Evolutionary conservation across 1,140 invertebrate species (phyloP).

Genomic region (Brachionus asplanchnoidis): DNA sequence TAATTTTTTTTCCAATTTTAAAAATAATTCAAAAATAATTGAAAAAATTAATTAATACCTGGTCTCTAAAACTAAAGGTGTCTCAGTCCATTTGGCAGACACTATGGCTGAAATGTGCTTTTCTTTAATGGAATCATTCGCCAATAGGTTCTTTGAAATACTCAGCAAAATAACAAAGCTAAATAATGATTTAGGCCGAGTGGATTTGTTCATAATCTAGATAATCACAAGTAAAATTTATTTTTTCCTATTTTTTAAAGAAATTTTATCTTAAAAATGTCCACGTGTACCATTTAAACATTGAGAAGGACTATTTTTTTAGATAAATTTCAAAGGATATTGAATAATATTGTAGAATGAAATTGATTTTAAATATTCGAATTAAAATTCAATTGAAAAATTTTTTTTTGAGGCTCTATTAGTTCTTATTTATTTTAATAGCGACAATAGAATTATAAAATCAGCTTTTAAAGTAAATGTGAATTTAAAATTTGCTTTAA

Average conservation of each 20-base stretch:
- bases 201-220: not conserved
- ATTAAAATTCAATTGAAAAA: not conserved
- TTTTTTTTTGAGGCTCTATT: not conserved
- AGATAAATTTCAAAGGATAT: not conserved
- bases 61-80: conserved; percentile 19
- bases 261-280: not conserved
- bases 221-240: not conserved
- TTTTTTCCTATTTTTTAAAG: not conserved
- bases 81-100: conserved; percentile 26
- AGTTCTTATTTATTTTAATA: not conserved
- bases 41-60: not conserved
- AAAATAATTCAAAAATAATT: not conserved
- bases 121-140: not conserved
- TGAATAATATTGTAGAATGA: not conserved
- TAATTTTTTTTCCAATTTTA: not conserved
- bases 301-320: not conserved
- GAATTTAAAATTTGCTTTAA: not conserved
- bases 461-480: not conserved
- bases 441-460: not conserved
- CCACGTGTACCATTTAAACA: not conserved
- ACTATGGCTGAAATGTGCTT: conserved; percentile 29
- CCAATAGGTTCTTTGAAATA: not conserved
- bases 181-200: not conserved
- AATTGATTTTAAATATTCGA: not conserved
- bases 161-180: not conserved